Conservation (phyloP, 2,888 invertebrate species). For the Nomada ruficornis region DNA sequence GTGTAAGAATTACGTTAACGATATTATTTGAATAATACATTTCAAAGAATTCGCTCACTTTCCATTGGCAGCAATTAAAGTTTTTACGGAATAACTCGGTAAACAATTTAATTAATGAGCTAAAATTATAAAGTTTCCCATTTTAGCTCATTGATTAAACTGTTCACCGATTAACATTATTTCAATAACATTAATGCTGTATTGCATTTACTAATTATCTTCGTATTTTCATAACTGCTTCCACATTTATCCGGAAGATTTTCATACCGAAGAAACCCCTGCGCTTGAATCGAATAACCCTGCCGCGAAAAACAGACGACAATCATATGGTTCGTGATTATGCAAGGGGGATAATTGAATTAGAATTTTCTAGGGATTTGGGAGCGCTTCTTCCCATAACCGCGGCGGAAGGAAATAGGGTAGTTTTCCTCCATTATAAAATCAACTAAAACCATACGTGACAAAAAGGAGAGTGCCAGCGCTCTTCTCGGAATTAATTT, state of each 20-base stretch:
- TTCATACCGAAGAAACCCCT: constrained; percentile 30
- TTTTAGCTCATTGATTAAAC: background rate
- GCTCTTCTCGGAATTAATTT: constrained; percentile 72
- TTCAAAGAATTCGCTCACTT: no score
- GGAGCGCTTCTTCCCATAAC: constrained; percentile 67
- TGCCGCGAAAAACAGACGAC: constrained; percentile 72
- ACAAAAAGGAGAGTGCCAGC: constrained; percentile 72
- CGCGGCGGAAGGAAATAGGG: constrained; percentile 69
- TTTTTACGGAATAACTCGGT: no score
- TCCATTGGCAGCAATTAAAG: no score
- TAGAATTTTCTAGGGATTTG: constrained; percentile 77
- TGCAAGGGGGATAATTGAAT: constrained; percentile 79
- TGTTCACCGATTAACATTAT: no score
- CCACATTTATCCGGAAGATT: constrained; percentile 35
- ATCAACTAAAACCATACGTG: constrained; percentile 79
- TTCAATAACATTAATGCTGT: background rate
- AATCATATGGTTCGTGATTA: constrained; percentile 78
- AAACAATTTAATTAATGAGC: no score
- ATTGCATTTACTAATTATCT: background rate
- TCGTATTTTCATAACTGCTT: constrained; percentile 19
- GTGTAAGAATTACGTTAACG: no score
- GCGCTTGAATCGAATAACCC: constrained; percentile 56
- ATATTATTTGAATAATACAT: no score
- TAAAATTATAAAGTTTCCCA: no score
- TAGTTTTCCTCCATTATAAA: constrained; percentile 77